Evolutionary conservation across 64 coral and sea anemone genomes (phyloP), one percentile per base, ranked within the genome.

Genomic region (Montipora capricornis): DNA sequence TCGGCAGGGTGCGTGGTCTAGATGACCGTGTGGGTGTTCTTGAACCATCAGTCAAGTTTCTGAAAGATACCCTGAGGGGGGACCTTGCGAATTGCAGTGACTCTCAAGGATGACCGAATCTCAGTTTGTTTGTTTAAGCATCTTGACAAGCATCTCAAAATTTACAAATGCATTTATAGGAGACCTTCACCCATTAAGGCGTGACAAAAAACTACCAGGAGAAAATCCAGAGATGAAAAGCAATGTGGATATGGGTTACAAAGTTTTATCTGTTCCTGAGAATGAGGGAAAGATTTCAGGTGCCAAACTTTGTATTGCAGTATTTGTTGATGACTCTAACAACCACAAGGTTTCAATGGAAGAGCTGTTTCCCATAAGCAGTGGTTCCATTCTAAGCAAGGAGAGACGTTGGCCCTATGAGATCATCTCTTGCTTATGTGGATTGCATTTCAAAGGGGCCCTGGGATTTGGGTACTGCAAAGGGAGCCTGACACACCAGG

Each of bases 71-170:
- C 77, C 20, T 6, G 57, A n/a, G 6, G 82, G 80, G 19, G 70
- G 24, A 26, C 74, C 44, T 69, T 92, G 37, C 11, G 29, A 10
- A 83, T 29, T 49, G 82, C 81, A 20, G 73, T 83, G 14, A 78
- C 71, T 60, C 55, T 87, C 9, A 93, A 24, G 50, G 87, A 69
- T 87, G 82, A 75, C 10, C 60, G 66, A 29, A 71, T 90, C 6
- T 50, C 75, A 26, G 75, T 93, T 47, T 26, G 75, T 77, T 16
- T 53, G 60, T 93, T 87, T 67, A 88, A 93, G 50, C 50, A 5
- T 7, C 77, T 47, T 26, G 49, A 59, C 69, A 87, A 87, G 77
- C 82, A 82, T 50, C 55, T 53, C n/a, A 22, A 19, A 50, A 83
- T 83, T 22, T 93, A 62, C 58, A 5, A 69, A 0, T 82, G 80